Conservation (phyloP, 2,888 invertebrate genomes). For the Lepidonotus clava region DNA sequence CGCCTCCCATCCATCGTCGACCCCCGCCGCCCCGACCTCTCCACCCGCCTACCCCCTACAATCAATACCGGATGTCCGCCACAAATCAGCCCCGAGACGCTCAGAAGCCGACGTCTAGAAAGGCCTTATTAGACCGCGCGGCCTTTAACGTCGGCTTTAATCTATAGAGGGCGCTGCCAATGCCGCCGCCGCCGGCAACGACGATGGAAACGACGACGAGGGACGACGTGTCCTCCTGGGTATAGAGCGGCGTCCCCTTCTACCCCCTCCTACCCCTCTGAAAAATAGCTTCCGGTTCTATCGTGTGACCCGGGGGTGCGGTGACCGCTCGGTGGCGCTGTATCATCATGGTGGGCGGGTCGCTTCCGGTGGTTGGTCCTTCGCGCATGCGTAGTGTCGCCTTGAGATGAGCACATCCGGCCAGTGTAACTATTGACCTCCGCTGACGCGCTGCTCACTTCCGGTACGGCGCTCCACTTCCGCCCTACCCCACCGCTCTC, state of each 20-base stretch:
- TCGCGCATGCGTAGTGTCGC: not conserved
- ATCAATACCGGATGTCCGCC: slow-evolving; percentile 36
- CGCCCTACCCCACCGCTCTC: not conserved
- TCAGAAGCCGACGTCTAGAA: not conserved
- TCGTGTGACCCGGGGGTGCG: not conserved
- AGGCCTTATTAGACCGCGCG: not conserved
- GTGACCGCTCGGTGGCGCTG: not conserved
- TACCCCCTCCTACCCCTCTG: not conserved
- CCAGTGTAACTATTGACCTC: slow-evolving; percentile 26
- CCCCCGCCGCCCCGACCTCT: no score
- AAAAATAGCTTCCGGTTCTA: not conserved
- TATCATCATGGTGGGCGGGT: not conserved
- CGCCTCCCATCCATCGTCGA: no score
- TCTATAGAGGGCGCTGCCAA: not conserved
- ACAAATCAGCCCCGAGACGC: slow-evolving; percentile 39
- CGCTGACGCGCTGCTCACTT: slow-evolving; percentile 13
- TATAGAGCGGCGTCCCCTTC: not conserved
- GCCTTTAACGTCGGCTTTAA: slow-evolving; percentile 14
- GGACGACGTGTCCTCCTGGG: no score
- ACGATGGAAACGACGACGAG: not conserved
- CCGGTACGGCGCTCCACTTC: not conserved
- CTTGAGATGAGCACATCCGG: not conserved
- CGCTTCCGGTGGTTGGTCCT: not conserved
- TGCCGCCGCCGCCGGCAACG: not conserved
- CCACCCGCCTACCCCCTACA: not conserved